Percentiles rank a stretch among this genome's conserved stretches.
Conservation (phyloP, 2,113 vertebrate genomes). For the Malurus alboscapulatus region DNA sequence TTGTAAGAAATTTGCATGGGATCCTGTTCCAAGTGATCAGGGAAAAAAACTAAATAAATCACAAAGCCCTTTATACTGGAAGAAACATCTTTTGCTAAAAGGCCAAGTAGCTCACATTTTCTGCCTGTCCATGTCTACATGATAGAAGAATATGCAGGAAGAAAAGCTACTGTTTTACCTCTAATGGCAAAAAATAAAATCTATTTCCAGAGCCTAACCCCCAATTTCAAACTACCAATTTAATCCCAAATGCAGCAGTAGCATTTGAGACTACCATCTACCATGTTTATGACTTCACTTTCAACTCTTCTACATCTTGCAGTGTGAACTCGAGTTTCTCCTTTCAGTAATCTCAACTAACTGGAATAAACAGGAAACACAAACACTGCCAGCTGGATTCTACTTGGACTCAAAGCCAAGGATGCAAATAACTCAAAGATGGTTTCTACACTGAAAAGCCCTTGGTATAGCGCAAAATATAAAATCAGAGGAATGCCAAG, state of each 20-base stretch:
- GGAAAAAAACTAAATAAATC: neutral
- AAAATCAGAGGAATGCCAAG: neutral
- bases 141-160: neutral
- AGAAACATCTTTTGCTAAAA: neutral
- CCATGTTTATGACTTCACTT: neutral
- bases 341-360: neutral
- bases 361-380: neutral
- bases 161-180: neutral
- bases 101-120: neutral
- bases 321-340: neutral
- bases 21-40: neutral
- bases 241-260: neutral
- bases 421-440: neutral
- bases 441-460: neutral
- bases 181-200: neutral
- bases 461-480: neutral
- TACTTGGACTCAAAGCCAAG: neutral
- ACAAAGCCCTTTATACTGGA: neutral
- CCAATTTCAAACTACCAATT: neutral
- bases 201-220: neutral
- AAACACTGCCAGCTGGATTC: neutral
- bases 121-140: neutral
- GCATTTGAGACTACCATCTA: neutral
- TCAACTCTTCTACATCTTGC: neutral
- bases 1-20: neutral